phyloP scores from a whole-genome alignment of 1,140 invertebrate species.

The Acromyrmex heyeri region DNA sequence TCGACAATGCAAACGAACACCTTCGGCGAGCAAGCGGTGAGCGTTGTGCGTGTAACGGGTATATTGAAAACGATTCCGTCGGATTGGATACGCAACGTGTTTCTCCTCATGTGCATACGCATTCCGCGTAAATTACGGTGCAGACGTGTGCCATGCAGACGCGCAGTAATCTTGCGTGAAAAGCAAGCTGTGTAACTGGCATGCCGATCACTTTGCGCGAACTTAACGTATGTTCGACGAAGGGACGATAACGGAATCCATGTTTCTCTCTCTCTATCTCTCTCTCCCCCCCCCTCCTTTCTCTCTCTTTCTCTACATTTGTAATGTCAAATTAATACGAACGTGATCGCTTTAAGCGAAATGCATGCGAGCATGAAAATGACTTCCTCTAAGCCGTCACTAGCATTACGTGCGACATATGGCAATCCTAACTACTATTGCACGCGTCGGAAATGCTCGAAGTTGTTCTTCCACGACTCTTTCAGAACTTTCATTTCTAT shows the following conservation, averaged over 20 bases:
- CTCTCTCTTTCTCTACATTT: neutral
- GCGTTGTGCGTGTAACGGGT: neutral
- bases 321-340: constrained; percentile 34
- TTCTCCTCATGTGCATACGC: neutral
- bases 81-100: constrained; percentile 3
- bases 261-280: neutral
- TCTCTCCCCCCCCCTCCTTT: neutral
- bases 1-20: neutral
- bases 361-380: constrained; percentile 17
- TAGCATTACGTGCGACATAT: neutral
- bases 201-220: neutral
- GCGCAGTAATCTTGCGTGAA: constrained; percentile 23
- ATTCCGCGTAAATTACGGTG: constrained; percentile 34
- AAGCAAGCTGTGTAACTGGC: constrained; percentile 7
- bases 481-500: too few relatives aligned
- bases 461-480: neutral
- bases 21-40: neutral
- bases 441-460: neutral
- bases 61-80: constrained; percentile 16
- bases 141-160: neutral
- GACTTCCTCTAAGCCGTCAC: constrained; percentile 13
- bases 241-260: constrained; percentile 34
- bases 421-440: neutral
- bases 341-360: neutral
- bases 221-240: neutral